Conservation (phyloP, 2,113 vertebrate species). For the Antennarius striatus region DNA sequence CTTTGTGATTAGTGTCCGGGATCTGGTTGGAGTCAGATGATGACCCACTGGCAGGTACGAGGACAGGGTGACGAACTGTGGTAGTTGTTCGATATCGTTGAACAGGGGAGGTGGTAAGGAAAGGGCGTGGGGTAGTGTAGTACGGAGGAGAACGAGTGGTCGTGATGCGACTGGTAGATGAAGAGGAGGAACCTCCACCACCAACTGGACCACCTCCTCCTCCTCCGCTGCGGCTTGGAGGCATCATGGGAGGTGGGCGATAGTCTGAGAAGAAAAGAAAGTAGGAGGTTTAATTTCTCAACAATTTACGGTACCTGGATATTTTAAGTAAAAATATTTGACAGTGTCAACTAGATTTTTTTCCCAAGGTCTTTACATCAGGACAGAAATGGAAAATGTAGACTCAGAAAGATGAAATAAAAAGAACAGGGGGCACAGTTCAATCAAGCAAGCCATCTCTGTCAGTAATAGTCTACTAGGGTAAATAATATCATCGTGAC, state of each 20-base stretch:
- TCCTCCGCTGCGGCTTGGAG: conserved; percentile 49
- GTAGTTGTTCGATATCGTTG: conserved; percentile 86
- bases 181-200: conserved; percentile 63
- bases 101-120: conserved; percentile 78
- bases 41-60: conserved; percentile 46
- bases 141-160: conserved; percentile 79
- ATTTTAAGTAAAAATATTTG: conserved; percentile 1
- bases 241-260: conserved; percentile 66
- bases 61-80: conserved; percentile 68
- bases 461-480: not conserved
- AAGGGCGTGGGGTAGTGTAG: conserved; percentile 77
- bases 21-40: conserved; percentile 72
- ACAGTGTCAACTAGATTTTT: conserved; percentile 1
- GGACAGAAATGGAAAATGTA: not conserved
- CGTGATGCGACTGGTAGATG: conserved; percentile 82
- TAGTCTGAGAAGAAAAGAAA: conserved; percentile 50
- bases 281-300: not conserved
- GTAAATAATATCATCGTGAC: conserved; percentile 26
- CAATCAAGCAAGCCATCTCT: conserved; percentile 10
- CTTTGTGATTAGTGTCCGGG: conserved; percentile 74
- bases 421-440: not conserved
- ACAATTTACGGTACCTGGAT: not conserved
- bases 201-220: conserved; percentile 40
- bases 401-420: conserved; percentile 1
- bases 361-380: not conserved